These are phyloP conservation scores for Diuraphis noxia DNA, from an alignment of 1,140 invertebrate genomes.

Conservation along the genomic window DNA sequence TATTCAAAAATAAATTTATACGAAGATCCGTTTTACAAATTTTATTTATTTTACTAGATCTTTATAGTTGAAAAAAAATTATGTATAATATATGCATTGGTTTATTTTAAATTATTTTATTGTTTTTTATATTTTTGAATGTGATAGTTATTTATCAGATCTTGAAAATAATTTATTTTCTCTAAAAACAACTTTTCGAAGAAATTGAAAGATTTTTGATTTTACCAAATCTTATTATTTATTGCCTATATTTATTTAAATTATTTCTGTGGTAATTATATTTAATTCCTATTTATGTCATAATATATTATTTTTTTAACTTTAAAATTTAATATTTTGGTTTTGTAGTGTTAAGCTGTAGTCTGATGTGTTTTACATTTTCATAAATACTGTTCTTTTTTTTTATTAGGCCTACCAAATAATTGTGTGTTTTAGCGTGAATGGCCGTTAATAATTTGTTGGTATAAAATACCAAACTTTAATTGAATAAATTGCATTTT, in stretches of 20 bases:
- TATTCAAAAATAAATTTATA: not conserved
- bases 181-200: not conserved
- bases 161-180: not conserved
- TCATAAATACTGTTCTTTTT: constrained; percentile 20
- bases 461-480: not conserved
- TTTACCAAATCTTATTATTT: constrained; percentile 11
- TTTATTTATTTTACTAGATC: not conserved
- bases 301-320: constrained; percentile 16
- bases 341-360: constrained; percentile 27
- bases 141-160: constrained; percentile 25
- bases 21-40: not conserved
- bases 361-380: constrained; percentile 34
- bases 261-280: constrained; percentile 44
- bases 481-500: not conserved
- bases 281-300: constrained; percentile 41
- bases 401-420: constrained; percentile 14
- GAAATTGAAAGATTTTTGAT: constrained; percentile 7
- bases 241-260: constrained; percentile 47
- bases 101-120: constrained; percentile 35
- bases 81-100: not conserved
- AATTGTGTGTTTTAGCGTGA: constrained; percentile 2
- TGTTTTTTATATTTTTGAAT: constrained; percentile 34
- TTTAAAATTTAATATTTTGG: constrained; percentile 28
- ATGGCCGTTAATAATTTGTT: not conserved
- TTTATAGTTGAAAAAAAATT: not conserved